A percentile compares a stretch with the other conserved stretches of the same genome.
These are phyloP conservation scores for Marcusenius ussheri DNA, from an alignment of 2,113 vertebrate species.

Conservation along the genomic window DNA sequence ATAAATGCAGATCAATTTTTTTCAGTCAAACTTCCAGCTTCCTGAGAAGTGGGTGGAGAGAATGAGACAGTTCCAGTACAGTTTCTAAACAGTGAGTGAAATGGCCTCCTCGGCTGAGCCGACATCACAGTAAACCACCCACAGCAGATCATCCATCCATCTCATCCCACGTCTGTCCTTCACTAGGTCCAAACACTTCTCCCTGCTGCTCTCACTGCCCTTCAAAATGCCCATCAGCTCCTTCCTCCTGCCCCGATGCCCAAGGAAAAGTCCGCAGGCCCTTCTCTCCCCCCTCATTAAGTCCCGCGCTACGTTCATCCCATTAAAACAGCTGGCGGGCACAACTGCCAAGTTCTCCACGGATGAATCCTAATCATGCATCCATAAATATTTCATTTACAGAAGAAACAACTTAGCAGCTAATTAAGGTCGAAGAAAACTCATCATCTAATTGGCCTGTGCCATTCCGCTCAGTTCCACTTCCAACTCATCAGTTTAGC, in stretches of 20 bases:
- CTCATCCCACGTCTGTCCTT: slow-evolving; percentile 22
- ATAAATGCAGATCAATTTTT: slow-evolving; percentile 4
- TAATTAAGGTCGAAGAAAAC: slow-evolving; percentile 42
- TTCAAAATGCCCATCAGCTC: slow-evolving; percentile 19
- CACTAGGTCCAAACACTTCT: slow-evolving; percentile 25
- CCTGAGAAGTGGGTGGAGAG: background rate
- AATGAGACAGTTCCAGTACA: background rate
- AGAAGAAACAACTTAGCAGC: slow-evolving; percentile 39
- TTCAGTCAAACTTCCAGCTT: background rate
- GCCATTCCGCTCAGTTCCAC: slow-evolving; percentile 21
- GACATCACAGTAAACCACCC: background rate
- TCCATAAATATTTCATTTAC: slow-evolving; percentile 60
- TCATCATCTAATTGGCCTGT: slow-evolving; percentile 20
- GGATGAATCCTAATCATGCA: slow-evolving; percentile 52
- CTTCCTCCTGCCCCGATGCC: background rate
- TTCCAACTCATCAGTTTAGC: background rate
- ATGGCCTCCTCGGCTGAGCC: background rate
- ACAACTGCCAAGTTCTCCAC: slow-evolving; percentile 55
- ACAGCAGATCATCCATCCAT: background rate
- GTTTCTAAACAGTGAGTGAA: background rate
- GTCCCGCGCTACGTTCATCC: background rate
- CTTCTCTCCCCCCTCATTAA: slow-evolving; percentile 27
- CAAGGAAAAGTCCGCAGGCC: background rate
- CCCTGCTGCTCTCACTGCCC: background rate
- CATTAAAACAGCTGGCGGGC: slow-evolving; percentile 52